These are phyloP conservation scores for Acrobasis suavella DNA, from an alignment of 2,888 invertebrate species.

Conservation along the genomic window DNA sequence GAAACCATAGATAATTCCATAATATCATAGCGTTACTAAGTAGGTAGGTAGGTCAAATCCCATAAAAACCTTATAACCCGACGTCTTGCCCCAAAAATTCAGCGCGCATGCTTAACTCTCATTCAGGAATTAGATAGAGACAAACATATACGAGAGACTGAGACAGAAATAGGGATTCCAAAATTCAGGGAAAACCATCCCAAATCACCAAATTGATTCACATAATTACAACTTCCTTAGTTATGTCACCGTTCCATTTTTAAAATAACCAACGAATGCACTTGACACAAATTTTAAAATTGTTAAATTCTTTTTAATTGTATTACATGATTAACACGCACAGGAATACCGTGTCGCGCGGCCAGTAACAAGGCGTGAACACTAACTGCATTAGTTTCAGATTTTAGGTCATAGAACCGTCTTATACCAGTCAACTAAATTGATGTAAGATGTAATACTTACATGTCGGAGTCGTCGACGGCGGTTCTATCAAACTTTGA, in stretches of 20 bases:
- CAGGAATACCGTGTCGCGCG: constrained; percentile 17
- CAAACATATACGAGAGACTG: constrained; percentile 40
- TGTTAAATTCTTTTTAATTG: constrained; percentile 25
- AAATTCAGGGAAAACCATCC: constrained; percentile 60
- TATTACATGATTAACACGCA: constrained; percentile 18
- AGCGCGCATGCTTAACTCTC: constrained; percentile 69
- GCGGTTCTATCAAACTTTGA: constrained; percentile 22
- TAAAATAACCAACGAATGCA: constrained; percentile 20
- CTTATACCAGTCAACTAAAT: constrained; percentile 43
- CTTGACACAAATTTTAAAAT: constrained; percentile 29
- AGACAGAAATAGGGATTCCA: constrained; percentile 47
- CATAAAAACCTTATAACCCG: constrained; percentile 13
- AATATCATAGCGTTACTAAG: constrained; percentile 17
- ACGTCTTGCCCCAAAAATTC: constrained; percentile 35
- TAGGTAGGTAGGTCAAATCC: constrained; percentile 18
- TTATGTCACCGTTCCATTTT: constrained; percentile 48
- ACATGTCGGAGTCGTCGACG: constrained; percentile 28
- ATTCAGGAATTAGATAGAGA: constrained; percentile 67
- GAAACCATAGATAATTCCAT: neutral
- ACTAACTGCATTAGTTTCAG: constrained; percentile 66
- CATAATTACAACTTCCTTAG: constrained; percentile 36
- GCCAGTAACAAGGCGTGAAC: constrained; percentile 16
- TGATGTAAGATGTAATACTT: constrained; percentile 39
- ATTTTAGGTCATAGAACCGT: constrained; percentile 64
- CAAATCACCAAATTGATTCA: constrained; percentile 38